Evolutionary conservation across 2,797 vertebrate genomes (phyloP), one percentile per base, ranked within the genome.

Genomic region (Coendou prehensilis): DNA sequence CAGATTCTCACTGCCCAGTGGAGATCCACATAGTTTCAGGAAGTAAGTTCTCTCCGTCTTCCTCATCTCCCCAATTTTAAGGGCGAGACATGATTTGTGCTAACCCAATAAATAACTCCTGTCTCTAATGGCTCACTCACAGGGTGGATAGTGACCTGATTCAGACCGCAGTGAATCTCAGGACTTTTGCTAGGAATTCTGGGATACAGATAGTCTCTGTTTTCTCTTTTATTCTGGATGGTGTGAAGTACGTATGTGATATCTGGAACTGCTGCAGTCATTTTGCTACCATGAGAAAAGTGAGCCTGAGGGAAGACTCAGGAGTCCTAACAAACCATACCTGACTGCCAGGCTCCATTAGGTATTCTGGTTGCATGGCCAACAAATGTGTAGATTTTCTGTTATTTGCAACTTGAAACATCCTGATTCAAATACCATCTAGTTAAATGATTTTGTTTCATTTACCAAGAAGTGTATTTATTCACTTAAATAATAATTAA

Each of bases 101-200:
- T 33, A 82, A 93, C 50, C 30, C 50, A 80, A 15, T 11, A 61
- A 83, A 79, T 15, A 37, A 71, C 37, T 20, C 56, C 22, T 76
- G 18, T 17, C n/a, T 54, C 45, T 59, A 79, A 33, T 9, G 50
- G 41, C 73, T 64, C 33, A 30, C 63, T 86, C 37, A 47, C 11
- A 63, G 47, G n/a, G 56, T 78, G 41, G 79, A 22, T 13, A 41
- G 54, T 83, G 30, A 80, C 33, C 33, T 83, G 79, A 69, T 33
- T 87, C 63, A 90, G n/a, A 64, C 54, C 41, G 78, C 33, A n/a
- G 78, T 45, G 84, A 91, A 63, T 79, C 59, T 93, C 54, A 56
- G 50, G 57, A 61, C 23, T 93, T 90, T 50, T 84, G 61, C 80
- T 91, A 71, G 52, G 63, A 87, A 87, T 96, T 71, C 61, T 64